phyloP scores from a whole-genome alignment of 2,888 invertebrate genomes.

The Coenonympha arcania region DNA sequence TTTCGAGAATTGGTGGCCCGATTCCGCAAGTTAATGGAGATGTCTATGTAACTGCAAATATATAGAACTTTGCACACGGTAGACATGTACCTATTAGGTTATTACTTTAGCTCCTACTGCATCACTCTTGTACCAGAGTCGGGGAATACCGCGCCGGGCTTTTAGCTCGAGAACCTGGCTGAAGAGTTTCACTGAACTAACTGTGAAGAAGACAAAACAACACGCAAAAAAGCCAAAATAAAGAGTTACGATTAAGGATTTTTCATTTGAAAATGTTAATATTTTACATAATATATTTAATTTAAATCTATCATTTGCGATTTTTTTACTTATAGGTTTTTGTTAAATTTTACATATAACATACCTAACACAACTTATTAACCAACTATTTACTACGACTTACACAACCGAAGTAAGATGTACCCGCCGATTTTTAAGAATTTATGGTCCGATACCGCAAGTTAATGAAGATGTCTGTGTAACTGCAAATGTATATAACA shows the following conservation, averaged over 20 bases:
- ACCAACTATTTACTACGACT: constrained; percentile 1
- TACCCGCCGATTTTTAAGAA: not conserved
- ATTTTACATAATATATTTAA: no score
- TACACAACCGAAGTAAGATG: constrained; percentile 3
- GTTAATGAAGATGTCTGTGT: not conserved
- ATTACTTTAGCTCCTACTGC: not conserved
- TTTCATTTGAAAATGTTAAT: no score
- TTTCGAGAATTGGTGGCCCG: not conserved
- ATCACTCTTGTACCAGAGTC: not conserved
- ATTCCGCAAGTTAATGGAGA: not conserved
- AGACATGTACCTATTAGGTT: not conserved
- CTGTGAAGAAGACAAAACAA: constrained; percentile 5
- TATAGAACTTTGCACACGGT: constrained; percentile 2
- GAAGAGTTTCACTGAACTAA: not conserved
- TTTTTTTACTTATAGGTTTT: no score
- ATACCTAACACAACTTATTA: not conserved
- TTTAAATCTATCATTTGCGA: no score
- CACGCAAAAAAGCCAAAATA: constrained; percentile 4
- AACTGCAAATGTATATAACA: constrained; percentile 6
- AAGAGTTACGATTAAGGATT: not conserved
- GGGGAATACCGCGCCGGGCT: not conserved
- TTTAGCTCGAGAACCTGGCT: constrained; percentile 6
- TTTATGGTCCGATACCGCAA: not conserved
- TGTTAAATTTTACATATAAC: not conserved
- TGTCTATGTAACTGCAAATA: not conserved